Percentiles rank a stretch among this genome's conserved stretches.
phyloP scores from a whole-genome alignment of 2,113 vertebrate species.

The Haemorhous mexicanus region DNA sequence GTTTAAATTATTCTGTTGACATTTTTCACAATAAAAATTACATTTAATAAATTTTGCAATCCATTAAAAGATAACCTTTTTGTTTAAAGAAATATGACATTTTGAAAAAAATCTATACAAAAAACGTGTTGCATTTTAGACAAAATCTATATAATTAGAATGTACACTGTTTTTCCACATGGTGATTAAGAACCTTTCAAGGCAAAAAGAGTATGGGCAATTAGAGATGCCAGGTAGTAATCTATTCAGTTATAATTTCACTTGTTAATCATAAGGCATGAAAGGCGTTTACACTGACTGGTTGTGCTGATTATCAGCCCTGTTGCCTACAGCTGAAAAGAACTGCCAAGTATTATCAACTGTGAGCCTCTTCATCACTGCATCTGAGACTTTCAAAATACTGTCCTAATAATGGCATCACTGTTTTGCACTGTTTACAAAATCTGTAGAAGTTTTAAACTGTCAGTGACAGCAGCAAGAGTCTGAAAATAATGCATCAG shows the following conservation, averaged over 20 bases:
- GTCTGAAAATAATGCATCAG: background rate
- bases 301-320: slow-evolving; percentile 48
- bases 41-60: background rate
- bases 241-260: slow-evolving; percentile 24
- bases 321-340: slow-evolving; percentile 25
- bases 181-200: background rate
- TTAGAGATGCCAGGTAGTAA: background rate
- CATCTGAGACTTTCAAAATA: slow-evolving; percentile 30
- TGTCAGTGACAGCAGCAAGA: slow-evolving; percentile 20
- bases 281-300: slow-evolving; percentile 35
- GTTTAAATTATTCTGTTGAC: background rate
- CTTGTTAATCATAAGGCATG: slow-evolving; percentile 41
- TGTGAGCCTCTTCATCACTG: background rate
- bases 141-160: background rate
- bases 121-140: background rate
- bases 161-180: background rate
- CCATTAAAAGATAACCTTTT: background rate
- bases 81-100: background rate
- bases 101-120: background rate
- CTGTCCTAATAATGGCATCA: slow-evolving; percentile 15
- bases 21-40: background rate
- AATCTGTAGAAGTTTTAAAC: slow-evolving; percentile 20
- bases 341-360: slow-evolving; percentile 47
- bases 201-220: background rate
- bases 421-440: background rate